phyloP scores from a whole-genome alignment of 2,888 invertebrate genomes.

The Perizoma affinitatum region DNA sequence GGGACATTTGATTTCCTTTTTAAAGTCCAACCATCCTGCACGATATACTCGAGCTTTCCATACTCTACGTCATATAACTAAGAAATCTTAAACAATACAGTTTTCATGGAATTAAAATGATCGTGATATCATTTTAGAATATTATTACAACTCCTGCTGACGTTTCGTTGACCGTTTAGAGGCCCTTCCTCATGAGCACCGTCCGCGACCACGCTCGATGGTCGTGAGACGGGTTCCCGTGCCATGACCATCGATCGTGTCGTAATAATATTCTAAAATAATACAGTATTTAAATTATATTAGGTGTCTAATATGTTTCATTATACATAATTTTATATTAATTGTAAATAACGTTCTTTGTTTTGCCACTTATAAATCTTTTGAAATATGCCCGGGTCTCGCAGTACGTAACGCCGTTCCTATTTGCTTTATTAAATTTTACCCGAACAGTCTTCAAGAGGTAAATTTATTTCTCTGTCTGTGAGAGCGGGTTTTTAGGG shows the following conservation, averaged over 20 bases:
- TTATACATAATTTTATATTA: constrained; percentile 65
- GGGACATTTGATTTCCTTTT: constrained; percentile 18
- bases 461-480: constrained; percentile 69
- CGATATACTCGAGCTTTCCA: constrained; percentile 5
- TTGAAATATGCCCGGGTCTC: constrained; percentile 65
- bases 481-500: constrained; percentile 48
- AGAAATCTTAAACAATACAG: too few relatives aligned
- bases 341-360: constrained; percentile 65
- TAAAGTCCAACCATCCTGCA: constrained; percentile 15
- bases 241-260: too few relatives aligned
- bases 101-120: too few relatives aligned
- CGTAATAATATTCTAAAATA: constrained; percentile 10
- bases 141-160: too few relatives aligned
- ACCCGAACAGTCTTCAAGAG: constrained; percentile 62
- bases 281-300: constrained; percentile 29
- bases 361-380: constrained; percentile 67
- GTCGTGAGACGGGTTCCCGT: too few relatives aligned
- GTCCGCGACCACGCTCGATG: too few relatives aligned
- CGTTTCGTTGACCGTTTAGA: too few relatives aligned
- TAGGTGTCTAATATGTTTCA: constrained; percentile 52
- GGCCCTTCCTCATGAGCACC: too few relatives aligned
- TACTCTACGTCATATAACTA: background rate
- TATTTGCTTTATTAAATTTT: constrained; percentile 77
- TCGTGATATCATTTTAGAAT: too few relatives aligned
- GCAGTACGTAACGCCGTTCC: constrained; percentile 60